Base-by-base conservation (phyloP, 2,888 invertebrate genomes). In the Ferrisia virgata region DNA sequence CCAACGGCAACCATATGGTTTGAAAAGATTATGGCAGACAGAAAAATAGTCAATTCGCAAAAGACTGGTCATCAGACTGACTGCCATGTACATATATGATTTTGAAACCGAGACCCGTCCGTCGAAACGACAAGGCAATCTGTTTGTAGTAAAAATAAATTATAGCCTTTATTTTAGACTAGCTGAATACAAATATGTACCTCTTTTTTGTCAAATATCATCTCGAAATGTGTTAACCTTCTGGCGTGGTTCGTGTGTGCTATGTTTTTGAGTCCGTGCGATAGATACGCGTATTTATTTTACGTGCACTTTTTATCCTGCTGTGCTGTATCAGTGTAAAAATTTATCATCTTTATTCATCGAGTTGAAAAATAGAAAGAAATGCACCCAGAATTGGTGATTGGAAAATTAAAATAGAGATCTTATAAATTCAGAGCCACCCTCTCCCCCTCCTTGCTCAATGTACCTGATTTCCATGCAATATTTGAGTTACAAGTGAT, bases 111-210 rank as follows among this genome's bases (percentile, higher is more conserved):
- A 58, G n/a, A 58, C 58, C 58, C 22, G 36, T 36, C 72, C 22
- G 72, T 76, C 72, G 18, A 76, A 76, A 76, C 36, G 36, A 76
- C 36, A 76, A 76, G 28, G 36, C 72, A 76, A 76, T 76, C 72
- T 76, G 72, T 76, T 76, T 36, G 72, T 18, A 33, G 72, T 76
- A 76, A 76, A 76, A 22, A 18, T 76, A 76, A 76, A 76, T 33
- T 76, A 76, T 76, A 36, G 72, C 36, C 13, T 76, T 76, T 33
- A 36, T 76, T 8, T 72, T 76, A 9, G 36, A 76, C 72, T 76
- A 15, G 8, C n/a, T 36, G 22, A 8, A 18, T 8, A 43, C n/a
- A 53, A n/a, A 53, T 53, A 36, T 33, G 36, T 76, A 76, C 36
- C 72, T 76, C 36, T 76, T 76, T 76, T 36, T 36, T 76, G 72